Evolutionary conservation across 2,113 vertebrate species (phyloP), one percentile per base, ranked within the genome.

Genomic region (Cyphomyrus discorhynchus): DNA sequence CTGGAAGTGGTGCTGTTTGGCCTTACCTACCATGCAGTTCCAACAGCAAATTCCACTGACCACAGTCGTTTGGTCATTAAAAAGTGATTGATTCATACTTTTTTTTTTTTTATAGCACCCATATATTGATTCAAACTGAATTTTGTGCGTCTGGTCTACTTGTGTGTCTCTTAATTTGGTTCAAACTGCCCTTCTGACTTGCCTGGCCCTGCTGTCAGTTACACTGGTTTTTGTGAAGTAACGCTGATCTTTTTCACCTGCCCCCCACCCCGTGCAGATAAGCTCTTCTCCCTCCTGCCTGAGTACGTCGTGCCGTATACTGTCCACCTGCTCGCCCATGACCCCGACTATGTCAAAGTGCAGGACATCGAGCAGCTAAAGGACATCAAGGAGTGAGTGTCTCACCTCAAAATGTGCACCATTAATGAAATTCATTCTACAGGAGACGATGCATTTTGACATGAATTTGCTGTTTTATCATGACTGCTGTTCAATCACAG

Each of bases 301-400:
- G 98, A 99, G 91, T 99, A 99, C 77, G 98, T 99, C 94, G 98
- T 99, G 93, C 98, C 98, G 74, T 99, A 99, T 90, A 97, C 98
- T 94, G 98, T 99, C 93, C 98, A 99, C 94, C 97, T 99, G 89
- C 96, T 99, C 94, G 98, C 98, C 24, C 98, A 99, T 82, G 98
- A 99, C 93, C 98, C 98, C 77, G 98, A 99, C 95, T 99, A 99
- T 84, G 97, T 99, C 90, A 99, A 99, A 95, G 97, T 99, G 24
- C 98, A 99, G 93, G 98, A 99, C 93, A 98, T 99, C 15, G 98
- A 99, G 92, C 98, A 99, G 93, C 98, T 99, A 84, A 99, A 99
- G 94, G 98, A 99, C 93, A 99, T 99, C 93, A 99, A 99, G 96
- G 98, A 99, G 98, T 99, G 96, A 98, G 98, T 95, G 8, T 89